Percentiles rank a stretch among this genome's conserved stretches.
Conservation (phyloP, 2,888 invertebrate genomes). For the Elmis aenea region DNA sequence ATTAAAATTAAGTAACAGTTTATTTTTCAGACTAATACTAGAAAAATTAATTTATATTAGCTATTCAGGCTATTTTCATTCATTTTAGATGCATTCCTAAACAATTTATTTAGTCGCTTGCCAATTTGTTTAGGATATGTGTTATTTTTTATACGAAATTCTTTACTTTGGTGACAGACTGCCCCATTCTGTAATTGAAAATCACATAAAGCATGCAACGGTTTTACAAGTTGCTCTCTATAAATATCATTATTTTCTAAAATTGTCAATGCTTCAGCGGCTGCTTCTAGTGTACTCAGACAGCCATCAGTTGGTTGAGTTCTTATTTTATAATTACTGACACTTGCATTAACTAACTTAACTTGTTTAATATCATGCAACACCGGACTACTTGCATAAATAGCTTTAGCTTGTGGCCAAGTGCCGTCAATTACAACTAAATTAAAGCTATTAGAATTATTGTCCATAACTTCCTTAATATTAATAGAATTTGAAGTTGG, state of each 20-base stretch:
- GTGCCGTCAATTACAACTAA: conserved; percentile 88
- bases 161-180: conserved; percentile 89
- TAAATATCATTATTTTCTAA: conserved; percentile 67
- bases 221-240: conserved; percentile 64
- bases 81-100: conserved; percentile 40
- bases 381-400: conserved; percentile 75
- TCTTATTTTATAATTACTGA: conserved; percentile 85
- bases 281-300: conserved; percentile 85
- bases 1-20: too few relatives aligned
- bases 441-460: conserved; percentile 55
- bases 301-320: conserved; percentile 92
- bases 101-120: conserved; percentile 62
- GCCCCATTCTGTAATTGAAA: conserved; percentile 89
- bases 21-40: too few relatives aligned
- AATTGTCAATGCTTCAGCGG: conserved; percentile 71
- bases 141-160: conserved; percentile 75
- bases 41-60: too few relatives aligned
- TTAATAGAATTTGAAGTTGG: conserved; percentile 72
- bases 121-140: conserved; percentile 77
- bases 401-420: conserved; percentile 93
- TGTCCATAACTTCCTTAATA: conserved; percentile 52
- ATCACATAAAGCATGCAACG: conserved; percentile 76
- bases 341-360: conserved; percentile 65
- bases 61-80: too few relatives aligned
- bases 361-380: conserved; percentile 75